phyloP scores from a whole-genome alignment of 2,113 vertebrate species.

The Pedetes capensis region DNA sequence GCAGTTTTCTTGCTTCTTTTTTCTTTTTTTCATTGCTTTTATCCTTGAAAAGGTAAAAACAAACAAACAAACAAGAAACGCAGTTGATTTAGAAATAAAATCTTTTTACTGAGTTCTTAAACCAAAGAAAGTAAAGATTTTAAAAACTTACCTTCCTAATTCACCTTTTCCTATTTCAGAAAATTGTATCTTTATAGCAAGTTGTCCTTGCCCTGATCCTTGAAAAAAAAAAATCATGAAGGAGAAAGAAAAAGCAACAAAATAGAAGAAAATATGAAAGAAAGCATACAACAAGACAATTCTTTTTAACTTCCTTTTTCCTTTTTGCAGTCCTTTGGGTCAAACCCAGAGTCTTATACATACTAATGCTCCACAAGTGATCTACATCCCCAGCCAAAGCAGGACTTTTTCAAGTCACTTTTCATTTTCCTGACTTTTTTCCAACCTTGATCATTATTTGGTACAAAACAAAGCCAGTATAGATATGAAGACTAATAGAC shows the following conservation, averaged over 20 bases:
- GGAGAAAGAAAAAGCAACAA: neutral
- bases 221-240: neutral
- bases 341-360: neutral
- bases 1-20: neutral
- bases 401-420: neutral
- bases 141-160: neutral
- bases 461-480: neutral
- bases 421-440: slow-evolving; percentile 45
- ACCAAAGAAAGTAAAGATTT: neutral
- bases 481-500: slow-evolving; percentile 41
- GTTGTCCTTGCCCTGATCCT: neutral
- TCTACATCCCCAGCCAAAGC: too few relatives aligned
- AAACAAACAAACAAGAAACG: too few relatives aligned
- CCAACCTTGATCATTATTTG: neutral
- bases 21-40: neutral
- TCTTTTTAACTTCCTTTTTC: neutral
- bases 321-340: neutral
- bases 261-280: neutral
- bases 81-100: neutral
- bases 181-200: neutral
- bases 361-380: too few relatives aligned
- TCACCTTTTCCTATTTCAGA: neutral
- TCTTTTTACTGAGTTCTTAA: neutral
- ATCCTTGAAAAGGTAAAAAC: neutral
- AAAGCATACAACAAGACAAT: neutral